phyloP scores from a whole-genome alignment of 2,888 invertebrate genomes.

The Eulithis testata region DNA sequence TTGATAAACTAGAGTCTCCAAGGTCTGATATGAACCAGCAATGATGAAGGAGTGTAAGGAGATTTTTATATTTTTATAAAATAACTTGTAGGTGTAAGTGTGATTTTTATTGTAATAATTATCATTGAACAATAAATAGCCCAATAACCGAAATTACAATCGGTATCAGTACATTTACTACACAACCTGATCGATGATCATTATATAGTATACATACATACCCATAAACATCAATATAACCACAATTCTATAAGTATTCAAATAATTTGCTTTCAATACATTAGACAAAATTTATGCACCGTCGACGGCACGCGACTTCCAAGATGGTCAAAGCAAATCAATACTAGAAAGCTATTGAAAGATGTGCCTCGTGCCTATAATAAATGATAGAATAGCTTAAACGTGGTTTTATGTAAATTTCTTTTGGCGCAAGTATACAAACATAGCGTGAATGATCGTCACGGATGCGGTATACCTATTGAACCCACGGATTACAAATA shows the following conservation, averaged over 20 bases:
- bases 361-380: constrained; percentile 32
- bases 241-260: constrained; percentile 20
- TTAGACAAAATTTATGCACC: constrained; percentile 43
- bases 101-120: too few species aligned
- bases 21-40: too few species aligned
- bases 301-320: constrained; percentile 28
- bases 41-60: too few species aligned
- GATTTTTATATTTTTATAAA: too few species aligned
- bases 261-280: constrained; percentile 33
- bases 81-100: too few species aligned
- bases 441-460: constrained; percentile 30
- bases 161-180: neutral
- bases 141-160: too few species aligned
- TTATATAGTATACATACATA: neutral
- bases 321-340: constrained; percentile 30
- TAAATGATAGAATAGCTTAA: constrained; percentile 43
- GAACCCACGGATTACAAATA: constrained; percentile 62
- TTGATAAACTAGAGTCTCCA: too few species aligned
- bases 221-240: constrained; percentile 24
- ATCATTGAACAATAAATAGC: too few species aligned
- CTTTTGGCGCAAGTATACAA: constrained; percentile 48
- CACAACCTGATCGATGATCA: constrained; percentile 6
- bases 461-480: constrained; percentile 40
- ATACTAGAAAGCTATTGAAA: constrained; percentile 24
- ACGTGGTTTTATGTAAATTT: constrained; percentile 62